A percentile compares a stretch with the other conserved stretches of the same genome.
Evolutionary conservation across 2,113 vertebrate genomes (phyloP).

Genomic region (Lagopus leucura): DNA sequence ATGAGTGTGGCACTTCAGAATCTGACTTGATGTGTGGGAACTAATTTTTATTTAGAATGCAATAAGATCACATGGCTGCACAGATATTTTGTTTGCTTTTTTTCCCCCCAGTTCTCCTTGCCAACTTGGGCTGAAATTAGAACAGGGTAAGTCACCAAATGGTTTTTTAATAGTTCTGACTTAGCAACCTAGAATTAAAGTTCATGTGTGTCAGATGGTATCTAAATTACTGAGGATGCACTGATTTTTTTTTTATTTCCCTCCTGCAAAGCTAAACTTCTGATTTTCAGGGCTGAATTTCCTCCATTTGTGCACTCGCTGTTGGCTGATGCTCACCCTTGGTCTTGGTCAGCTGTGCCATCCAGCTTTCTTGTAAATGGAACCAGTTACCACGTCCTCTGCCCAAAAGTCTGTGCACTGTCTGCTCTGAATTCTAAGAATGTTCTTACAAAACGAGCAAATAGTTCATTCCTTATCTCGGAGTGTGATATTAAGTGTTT

Average conservation of each 20-base stretch:
- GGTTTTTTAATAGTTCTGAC: constrained; percentile 21
- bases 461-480: background rate
- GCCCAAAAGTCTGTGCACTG: background rate
- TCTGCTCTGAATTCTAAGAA: background rate
- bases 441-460: background rate
- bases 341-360: background rate
- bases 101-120: background rate
- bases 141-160: background rate
- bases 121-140: constrained; percentile 42
- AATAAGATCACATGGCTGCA: constrained; percentile 15
- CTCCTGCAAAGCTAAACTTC: background rate
- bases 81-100: constrained; percentile 23
- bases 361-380: background rate
- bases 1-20: constrained; percentile 19
- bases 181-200: constrained; percentile 43
- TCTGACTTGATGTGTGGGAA: constrained; percentile 47
- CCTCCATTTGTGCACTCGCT: fast-evolving
- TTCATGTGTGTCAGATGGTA: background rate
- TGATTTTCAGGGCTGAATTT: background rate
- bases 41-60: constrained; percentile 58
- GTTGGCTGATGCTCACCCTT: background rate
- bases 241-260: too few species aligned
- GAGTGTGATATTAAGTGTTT: background rate
- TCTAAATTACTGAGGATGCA: background rate
- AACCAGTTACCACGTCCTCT: background rate